phyloP scores from a whole-genome alignment of 1,140 invertebrate genomes.

The Pemphigus obesinymphae region DNA sequence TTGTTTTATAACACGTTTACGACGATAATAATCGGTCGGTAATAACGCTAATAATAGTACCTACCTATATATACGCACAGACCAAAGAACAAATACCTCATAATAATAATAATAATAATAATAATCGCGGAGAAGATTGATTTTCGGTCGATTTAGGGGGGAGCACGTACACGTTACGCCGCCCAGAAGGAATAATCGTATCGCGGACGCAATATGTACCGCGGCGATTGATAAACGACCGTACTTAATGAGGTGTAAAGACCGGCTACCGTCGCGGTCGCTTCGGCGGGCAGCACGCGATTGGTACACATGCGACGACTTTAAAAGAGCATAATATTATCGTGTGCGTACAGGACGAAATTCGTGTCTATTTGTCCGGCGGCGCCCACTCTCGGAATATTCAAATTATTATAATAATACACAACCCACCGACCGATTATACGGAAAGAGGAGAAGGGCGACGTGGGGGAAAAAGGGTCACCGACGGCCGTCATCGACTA shows the following conservation, averaged over 20 bases:
- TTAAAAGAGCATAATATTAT: background rate
- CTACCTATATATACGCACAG: no score
- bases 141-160: background rate
- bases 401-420: background rate
- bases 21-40: background rate
- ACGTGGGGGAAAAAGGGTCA: background rate
- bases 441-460: no score
- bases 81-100: background rate
- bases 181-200: no score
- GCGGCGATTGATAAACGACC: slow-evolving; percentile 10
- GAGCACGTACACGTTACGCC: background rate
- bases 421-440: background rate
- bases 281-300: background rate
- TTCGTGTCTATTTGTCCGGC: background rate
- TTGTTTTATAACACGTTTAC: background rate
- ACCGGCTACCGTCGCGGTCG: background rate
- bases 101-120: no score
- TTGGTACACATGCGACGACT: background rate
- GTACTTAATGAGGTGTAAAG: slow-evolving; percentile 9
- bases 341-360: background rate
- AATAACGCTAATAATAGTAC: background rate
- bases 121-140: background rate
- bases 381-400: background rate
- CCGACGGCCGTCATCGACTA: background rate
- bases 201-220: no score